Conservation (phyloP, 64 coral and sea anemone genomes). For the Dendronephthya gigantea region DNA sequence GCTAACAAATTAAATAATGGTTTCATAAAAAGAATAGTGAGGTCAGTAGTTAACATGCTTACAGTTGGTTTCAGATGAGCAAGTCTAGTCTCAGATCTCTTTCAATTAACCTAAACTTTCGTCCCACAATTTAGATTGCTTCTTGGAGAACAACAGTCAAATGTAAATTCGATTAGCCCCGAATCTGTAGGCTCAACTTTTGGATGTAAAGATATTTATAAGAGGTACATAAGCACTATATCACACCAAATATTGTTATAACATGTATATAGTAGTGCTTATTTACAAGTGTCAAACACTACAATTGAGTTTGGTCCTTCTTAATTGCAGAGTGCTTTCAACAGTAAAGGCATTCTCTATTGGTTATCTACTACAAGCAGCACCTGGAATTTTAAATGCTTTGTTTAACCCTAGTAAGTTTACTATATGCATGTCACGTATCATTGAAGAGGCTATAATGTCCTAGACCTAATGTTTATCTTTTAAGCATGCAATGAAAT, state of each 20-base stretch:
- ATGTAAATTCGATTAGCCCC: not conserved
- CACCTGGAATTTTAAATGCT: constrained; percentile 23
- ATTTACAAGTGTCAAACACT: too few species aligned
- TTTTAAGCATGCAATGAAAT: too few species aligned
- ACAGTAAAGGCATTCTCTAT: constrained; percentile 54
- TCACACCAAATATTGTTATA: not conserved
- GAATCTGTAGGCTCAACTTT: not conserved
- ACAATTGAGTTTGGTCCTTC: not conserved
- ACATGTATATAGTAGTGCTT: too few species aligned
- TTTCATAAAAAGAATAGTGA: not conserved
- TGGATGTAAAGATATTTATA: not conserved
- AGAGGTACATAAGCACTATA: not conserved
- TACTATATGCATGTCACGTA: too few species aligned
- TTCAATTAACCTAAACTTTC: not conserved
- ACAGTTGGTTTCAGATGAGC: not conserved
- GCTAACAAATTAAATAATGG: not conserved
- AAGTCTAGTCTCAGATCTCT: too few species aligned
- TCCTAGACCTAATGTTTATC: too few species aligned
- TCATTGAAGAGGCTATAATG: too few species aligned
- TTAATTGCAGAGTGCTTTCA: constrained; percentile 21
- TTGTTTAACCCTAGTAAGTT: constrained; percentile 6
- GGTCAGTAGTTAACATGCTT: not conserved
- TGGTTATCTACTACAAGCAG: constrained; percentile 46
- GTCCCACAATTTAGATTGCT: not conserved
- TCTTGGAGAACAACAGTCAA: not conserved